These are phyloP conservation scores for Drosophila ezoana DNA, from an alignment of 2,888 invertebrate species.

Conservation along the genomic window DNA sequence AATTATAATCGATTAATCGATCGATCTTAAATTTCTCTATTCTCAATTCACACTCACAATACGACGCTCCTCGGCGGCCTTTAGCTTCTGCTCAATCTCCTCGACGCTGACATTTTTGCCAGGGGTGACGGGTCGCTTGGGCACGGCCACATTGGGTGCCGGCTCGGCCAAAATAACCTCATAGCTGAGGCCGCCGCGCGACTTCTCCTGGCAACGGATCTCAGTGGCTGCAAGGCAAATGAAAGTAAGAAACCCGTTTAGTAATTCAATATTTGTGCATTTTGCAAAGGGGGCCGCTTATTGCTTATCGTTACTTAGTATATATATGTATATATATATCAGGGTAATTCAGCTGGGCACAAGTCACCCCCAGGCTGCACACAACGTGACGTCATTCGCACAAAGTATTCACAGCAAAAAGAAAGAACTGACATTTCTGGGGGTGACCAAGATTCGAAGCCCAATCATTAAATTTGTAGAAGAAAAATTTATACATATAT, in stretches of 20 bases:
- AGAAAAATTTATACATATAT: not conserved
- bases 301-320: not conserved
- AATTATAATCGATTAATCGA: not conserved
- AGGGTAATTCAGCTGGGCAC: constrained; percentile 31
- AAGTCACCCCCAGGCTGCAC: constrained; percentile 27
- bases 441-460: not conserved
- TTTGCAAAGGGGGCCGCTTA: constrained; percentile 27
- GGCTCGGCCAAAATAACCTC: constrained; percentile 96
- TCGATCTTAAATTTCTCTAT: not conserved
- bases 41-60: constrained; percentile 87
- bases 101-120: constrained; percentile 92
- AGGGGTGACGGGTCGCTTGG: constrained; percentile 88
- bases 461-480: not conserved
- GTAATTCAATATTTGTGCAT: constrained; percentile 66
- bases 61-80: constrained; percentile 97
- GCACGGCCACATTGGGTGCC: constrained; percentile 87
- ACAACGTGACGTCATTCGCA: constrained; percentile 20
- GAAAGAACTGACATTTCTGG: not conserved
- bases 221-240: constrained; percentile 89
- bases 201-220: constrained; percentile 96
- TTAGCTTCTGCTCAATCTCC: constrained; percentile 96
- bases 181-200: constrained; percentile 95
- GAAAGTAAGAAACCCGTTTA: constrained; percentile 10
- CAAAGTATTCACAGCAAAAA: not conserved
- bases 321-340: constrained; percentile 19